These are phyloP conservation scores for Deilephila elpenor DNA, from an alignment of 2,888 invertebrate genomes.

Conservation along the genomic window DNA sequence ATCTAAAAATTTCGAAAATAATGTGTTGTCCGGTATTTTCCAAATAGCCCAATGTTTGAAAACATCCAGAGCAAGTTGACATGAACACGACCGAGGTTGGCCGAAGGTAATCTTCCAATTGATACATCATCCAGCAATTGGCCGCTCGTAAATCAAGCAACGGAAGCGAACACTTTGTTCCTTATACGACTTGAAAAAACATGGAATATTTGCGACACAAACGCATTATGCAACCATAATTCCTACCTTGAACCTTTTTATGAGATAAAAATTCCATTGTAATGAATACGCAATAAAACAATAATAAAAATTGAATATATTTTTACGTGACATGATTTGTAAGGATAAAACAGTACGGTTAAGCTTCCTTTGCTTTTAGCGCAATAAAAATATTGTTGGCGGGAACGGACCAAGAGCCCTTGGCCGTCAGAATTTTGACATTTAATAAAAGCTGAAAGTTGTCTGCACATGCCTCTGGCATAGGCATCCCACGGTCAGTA, in stretches of 20 bases:
- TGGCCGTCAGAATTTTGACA: no score
- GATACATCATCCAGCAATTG: slow-evolving; percentile 59
- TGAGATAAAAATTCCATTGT: slow-evolving; percentile 14
- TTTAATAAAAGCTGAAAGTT: no score
- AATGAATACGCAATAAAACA: neutral
- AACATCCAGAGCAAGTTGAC: slow-evolving; percentile 21
- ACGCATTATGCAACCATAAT: neutral
- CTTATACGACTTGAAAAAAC: slow-evolving; percentile 37
- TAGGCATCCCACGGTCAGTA: no score
- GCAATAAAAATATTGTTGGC: slow-evolving; percentile 1
- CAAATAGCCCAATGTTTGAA: slow-evolving; percentile 12
- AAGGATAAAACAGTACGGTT: neutral
- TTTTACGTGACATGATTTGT: neutral
- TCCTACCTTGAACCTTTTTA: slow-evolving; percentile 12
- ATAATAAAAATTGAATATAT: neutral
- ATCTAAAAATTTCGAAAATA: neutral
- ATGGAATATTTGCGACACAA: slow-evolving; percentile 17
- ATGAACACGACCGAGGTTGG: slow-evolving; percentile 60
- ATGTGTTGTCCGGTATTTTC: neutral
- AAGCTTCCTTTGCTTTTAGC: slow-evolving; percentile 6
- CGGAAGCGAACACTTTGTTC: slow-evolving; percentile 65
- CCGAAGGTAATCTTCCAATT: slow-evolving; percentile 77
- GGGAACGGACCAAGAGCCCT: neutral
- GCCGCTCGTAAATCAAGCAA: slow-evolving; percentile 54
- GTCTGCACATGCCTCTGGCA: no score